A percentile compares a stretch with the other conserved stretches of the same genome.
phyloP scores from a whole-genome alignment of 2,888 invertebrate genomes.

The Sycophila texana region DNA sequence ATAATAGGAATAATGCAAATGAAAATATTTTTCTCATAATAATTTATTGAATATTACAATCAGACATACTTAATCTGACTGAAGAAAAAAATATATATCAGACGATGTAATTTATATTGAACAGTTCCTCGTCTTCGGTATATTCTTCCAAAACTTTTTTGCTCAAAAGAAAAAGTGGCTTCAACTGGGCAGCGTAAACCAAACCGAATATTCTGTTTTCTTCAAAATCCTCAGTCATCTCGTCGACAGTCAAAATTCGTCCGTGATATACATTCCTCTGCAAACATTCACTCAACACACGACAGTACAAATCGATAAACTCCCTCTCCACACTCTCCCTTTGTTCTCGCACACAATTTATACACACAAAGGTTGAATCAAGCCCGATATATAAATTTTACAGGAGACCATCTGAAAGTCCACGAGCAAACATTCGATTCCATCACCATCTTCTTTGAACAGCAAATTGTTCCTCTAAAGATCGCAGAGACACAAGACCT shows the following conservation, averaged over 20 bases:
- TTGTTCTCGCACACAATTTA: neutral
- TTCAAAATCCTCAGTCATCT: neutral
- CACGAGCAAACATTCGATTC: slow-evolving; percentile 4
- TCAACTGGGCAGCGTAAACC: slow-evolving; percentile 21
- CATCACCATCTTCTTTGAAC: neutral
- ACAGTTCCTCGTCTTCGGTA: neutral
- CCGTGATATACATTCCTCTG: neutral
- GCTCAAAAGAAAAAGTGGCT: slow-evolving; percentile 9
- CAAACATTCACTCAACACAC: neutral
- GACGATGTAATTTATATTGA: neutral
- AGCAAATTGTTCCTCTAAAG: slow-evolving; percentile 48
- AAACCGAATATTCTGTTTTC: slow-evolving; percentile 24
- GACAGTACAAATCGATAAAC: slow-evolving; percentile 14
- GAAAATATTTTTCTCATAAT: too few species aligned
- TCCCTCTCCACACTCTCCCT: slow-evolving; percentile 7
- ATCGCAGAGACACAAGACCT: slow-evolving; percentile 43
- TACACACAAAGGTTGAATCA: slow-evolving; percentile 19
- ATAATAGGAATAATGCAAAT: too few species aligned
- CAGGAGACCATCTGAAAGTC: slow-evolving; percentile 41
- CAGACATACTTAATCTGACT: too few species aligned
- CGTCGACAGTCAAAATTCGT: neutral
- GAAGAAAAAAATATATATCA: too few species aligned
- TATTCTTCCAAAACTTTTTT: neutral
- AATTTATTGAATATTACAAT: too few species aligned
- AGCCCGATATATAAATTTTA: slow-evolving; percentile 4